phyloP scores from a whole-genome alignment of 2,888 invertebrate species.

The Parnassius smintheus region DNA sequence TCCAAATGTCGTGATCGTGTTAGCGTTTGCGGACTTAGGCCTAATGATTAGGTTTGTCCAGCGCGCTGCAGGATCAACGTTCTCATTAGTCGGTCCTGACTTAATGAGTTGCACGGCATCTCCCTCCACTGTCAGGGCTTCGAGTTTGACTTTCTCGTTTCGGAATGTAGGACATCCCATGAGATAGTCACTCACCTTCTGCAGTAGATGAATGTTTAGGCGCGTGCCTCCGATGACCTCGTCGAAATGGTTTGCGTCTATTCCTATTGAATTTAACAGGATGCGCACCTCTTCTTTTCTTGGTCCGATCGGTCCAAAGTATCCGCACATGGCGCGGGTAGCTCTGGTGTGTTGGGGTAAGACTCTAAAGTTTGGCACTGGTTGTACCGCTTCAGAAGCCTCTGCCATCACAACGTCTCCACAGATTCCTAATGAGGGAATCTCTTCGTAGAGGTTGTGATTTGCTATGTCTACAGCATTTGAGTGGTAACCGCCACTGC shows the following conservation, averaged over 20 bases:
- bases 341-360: too few relatives aligned
- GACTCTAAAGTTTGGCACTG: constrained; percentile 38
- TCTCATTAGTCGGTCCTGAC: neutral
- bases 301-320: too few relatives aligned
- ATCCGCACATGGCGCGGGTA: too few relatives aligned
- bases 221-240: neutral
- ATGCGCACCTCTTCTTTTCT: too few relatives aligned
- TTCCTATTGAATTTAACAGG: too few relatives aligned
- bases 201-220: too few relatives aligned
- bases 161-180: constrained; percentile 26
- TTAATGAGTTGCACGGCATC: constrained; percentile 14
- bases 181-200: constrained; percentile 26
- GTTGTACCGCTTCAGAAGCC: constrained; percentile 31
- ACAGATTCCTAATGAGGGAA: constrained; percentile 18
- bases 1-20: neutral
- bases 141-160: constrained; percentile 26
- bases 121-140: constrained; percentile 26
- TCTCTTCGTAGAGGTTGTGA: constrained; percentile 26
- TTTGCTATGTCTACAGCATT: constrained; percentile 1
- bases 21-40: constrained; percentile 4
- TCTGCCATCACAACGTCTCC: neutral
- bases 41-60: constrained; percentile 3
- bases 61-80: neutral
- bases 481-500: constrained; percentile 11
- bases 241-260: too few relatives aligned